These are phyloP conservation scores for Cheilosia pagana DNA, from an alignment of 2,888 invertebrate species.

Conservation along the genomic window DNA sequence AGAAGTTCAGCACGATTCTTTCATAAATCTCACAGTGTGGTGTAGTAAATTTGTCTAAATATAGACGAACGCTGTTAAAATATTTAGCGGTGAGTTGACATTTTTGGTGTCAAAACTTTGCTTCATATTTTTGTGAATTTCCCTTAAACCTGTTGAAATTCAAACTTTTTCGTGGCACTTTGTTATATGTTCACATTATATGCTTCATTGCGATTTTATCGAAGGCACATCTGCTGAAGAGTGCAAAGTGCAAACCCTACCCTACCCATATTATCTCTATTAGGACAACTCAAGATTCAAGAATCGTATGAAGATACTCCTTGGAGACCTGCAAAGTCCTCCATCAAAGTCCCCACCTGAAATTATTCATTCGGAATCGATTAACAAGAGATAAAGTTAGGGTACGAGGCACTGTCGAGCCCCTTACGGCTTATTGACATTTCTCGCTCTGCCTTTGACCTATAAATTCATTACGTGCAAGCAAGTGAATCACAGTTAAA, in stretches of 20 bases:
- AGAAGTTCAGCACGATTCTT: not conserved
- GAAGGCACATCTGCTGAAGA: no score
- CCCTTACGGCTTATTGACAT: not conserved
- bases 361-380: not conserved
- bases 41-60: conserved; percentile 16
- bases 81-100: not conserved
- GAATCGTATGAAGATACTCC: no score
- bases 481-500: not conserved
- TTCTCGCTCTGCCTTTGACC: not conserved
- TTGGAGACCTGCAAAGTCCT: no score
- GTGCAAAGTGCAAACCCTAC: no score
- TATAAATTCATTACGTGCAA: not conserved
- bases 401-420: not conserved
- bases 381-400: not conserved
- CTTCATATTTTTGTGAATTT: no score
- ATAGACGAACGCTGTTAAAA: not conserved
- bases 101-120: not conserved
- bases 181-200: no score
- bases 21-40: conserved; percentile 23
- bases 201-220: no score
- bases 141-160: no score
- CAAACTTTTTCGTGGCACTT: no score
- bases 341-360: no score
- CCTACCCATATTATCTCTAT: no score
- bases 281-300: no score